Base-by-base conservation (phyloP, 2,888 invertebrate species). In the Tenthredo mesomela region DNA sequence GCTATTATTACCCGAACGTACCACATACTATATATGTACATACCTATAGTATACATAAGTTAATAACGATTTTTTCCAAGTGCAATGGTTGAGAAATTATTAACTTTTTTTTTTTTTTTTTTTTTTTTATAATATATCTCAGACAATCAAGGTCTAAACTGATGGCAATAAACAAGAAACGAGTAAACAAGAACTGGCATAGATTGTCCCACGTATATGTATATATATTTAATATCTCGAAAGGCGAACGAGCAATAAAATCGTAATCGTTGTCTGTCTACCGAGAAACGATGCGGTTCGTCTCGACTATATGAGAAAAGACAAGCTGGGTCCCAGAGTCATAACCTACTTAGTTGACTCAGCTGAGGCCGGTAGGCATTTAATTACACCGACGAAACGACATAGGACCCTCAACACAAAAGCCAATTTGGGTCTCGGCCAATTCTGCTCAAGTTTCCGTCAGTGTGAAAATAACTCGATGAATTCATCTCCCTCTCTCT, bases 361-460 rank as follows among this genome's bases (percentile, higher is more conserved):
- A 10, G 73, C 25, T 40, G 43, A 43, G 73, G 21, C 67, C 33
- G 43, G 4, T 40, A 73, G 43, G 77, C 29, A 77, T 77, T 77
- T 77, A 77, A 77, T 77, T 77, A 77, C 33, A 47, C 18, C 50
- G 50, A 77, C 33, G 77, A 54, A 77, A 54, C 77, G 77, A 77
- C 33, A 7, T 54, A 50, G 54, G 50, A 77, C 77, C 50, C 77
- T 77, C 50, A n/a, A 77, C 33, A 77, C 77, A 77, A 50, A 77
- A 50, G 50, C 29, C 12, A 77, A 50, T 54, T 77, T 77, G 77
- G 77, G 77, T 77, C 54, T 50, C 29, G 54, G 77, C 77, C 77
- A 77, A 77, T 77, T 77, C n/a, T 47, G 10, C 50, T 18, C 77
- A 15, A 50, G 29, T 77, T 77, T 54, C 50, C 77, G 33, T 77